These are phyloP conservation scores for Scaeva pyrastri DNA, from an alignment of 2,888 invertebrate genomes.

Conservation along the genomic window DNA sequence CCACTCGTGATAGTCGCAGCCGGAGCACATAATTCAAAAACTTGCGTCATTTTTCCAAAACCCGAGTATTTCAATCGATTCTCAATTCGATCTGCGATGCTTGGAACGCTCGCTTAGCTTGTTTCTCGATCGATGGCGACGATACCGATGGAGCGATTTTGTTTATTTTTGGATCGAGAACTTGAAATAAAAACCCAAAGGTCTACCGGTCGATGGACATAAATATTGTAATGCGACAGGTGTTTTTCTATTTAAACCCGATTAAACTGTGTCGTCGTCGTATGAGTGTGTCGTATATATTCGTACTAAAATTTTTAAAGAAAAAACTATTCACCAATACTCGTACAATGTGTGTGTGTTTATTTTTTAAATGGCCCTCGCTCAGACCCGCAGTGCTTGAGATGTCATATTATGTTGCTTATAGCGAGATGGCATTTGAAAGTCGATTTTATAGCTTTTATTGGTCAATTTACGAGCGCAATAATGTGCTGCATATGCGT, in stretches of 20 bases:
- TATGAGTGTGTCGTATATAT: neutral
- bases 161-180: slow-evolving; percentile 52
- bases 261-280: neutral
- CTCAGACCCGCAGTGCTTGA: slow-evolving; percentile 21
- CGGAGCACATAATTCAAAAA: slow-evolving; percentile 70
- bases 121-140: slow-evolving; percentile 40
- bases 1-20: slow-evolving; percentile 31
- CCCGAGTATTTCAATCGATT: slow-evolving; percentile 63
- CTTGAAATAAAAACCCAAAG: slow-evolving; percentile 78
- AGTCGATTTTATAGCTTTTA: slow-evolving; percentile 69
- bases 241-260: slow-evolving; percentile 80
- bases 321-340: slow-evolving; percentile 15
- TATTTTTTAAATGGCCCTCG: slow-evolving; percentile 37
- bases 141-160: slow-evolving; percentile 38
- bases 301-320: neutral
- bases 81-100: neutral
- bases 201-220: slow-evolving; percentile 83
- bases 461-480: slow-evolving; percentile 65
- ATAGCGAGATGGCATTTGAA: slow-evolving; percentile 69
- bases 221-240: slow-evolving; percentile 83
- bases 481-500: slow-evolving; percentile 19
- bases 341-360: neutral
- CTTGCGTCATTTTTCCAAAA: slow-evolving; percentile 73
- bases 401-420: slow-evolving; percentile 54
- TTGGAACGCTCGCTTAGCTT: slow-evolving; percentile 10